Conservation (phyloP, 2,113 vertebrate genomes). For the Ictalurus punctatus region DNA sequence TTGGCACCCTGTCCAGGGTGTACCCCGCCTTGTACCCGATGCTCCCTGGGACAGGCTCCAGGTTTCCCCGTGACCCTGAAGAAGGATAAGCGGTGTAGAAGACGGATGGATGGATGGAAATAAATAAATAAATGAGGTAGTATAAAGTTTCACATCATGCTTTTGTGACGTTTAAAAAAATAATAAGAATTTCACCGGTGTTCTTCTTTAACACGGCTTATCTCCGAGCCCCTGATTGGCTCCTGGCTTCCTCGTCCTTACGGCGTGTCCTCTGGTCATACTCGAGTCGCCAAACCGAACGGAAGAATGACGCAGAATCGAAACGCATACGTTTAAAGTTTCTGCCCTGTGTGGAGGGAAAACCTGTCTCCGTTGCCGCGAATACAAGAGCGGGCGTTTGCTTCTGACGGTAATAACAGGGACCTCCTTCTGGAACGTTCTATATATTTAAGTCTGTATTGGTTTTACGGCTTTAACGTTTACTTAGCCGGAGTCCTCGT, state of each 20-base stretch:
- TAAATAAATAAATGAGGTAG: background rate
- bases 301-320: background rate
- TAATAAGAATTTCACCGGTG: background rate
- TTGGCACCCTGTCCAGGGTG: no score
- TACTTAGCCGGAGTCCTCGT: constrained; percentile 23
- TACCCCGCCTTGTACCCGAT: no score
- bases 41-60: no score
- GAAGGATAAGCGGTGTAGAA: no score
- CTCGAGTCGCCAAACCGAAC: background rate
- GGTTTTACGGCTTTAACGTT: constrained; percentile 17
- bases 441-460: constrained; percentile 26
- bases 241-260: background rate
- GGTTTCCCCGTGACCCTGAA: no score
- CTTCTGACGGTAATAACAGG: constrained; percentile 49
- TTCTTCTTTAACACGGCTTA: background rate
- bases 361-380: constrained; percentile 6
- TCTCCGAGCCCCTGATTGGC: background rate
- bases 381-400: constrained; percentile 15
- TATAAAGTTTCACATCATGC: background rate
- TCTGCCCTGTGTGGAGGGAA: background rate
- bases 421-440: constrained; percentile 13
- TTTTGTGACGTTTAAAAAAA: background rate
- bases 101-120: no score
- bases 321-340: background rate
- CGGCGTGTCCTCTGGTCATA: background rate